These are phyloP conservation scores for Philhelius pedissequus DNA, from an alignment of 2,888 invertebrate species.

Conservation along the genomic window DNA sequence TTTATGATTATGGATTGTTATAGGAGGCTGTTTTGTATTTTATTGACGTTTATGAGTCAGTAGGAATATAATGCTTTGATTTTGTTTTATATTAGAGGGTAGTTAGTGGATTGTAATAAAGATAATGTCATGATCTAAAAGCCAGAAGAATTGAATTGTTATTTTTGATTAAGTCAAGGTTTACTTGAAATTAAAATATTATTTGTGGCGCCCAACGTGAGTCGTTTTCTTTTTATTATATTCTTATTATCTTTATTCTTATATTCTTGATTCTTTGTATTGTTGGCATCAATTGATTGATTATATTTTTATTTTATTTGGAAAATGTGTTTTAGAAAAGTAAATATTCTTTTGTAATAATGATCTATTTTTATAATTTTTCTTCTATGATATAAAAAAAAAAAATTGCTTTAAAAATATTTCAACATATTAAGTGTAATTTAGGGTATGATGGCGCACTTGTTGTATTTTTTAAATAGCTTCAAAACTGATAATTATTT, in stretches of 20 bases:
- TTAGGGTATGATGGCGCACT: too few relatives aligned
- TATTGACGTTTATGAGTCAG: neutral
- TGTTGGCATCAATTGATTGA: too few relatives aligned
- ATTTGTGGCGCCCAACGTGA: neutral
- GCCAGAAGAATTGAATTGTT: neutral
- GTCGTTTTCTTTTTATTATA: neutral
- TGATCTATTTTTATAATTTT: too few relatives aligned
- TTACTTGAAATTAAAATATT: neutral
- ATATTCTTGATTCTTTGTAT: too few relatives aligned
- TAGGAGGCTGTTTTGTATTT: neutral
- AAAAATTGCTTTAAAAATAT: too few relatives aligned
- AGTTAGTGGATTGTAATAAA: slow-evolving; percentile 1
- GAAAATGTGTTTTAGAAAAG: too few relatives aligned
- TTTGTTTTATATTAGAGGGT: neutral
- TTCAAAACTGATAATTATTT: too few relatives aligned
- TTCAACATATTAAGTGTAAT: too few relatives aligned
- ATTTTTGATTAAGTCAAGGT: neutral
- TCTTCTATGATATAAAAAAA: too few relatives aligned
- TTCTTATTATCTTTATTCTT: neutral
- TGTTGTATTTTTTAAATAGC: too few relatives aligned
- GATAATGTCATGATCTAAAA: neutral
- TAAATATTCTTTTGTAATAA: too few relatives aligned
- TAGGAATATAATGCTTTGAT: neutral
- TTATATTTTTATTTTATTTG: too few relatives aligned
- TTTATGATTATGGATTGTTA: slow-evolving; percentile 17